Conservation (phyloP, 2,888 invertebrate species). For the Leptogaster cylindrica region DNA sequence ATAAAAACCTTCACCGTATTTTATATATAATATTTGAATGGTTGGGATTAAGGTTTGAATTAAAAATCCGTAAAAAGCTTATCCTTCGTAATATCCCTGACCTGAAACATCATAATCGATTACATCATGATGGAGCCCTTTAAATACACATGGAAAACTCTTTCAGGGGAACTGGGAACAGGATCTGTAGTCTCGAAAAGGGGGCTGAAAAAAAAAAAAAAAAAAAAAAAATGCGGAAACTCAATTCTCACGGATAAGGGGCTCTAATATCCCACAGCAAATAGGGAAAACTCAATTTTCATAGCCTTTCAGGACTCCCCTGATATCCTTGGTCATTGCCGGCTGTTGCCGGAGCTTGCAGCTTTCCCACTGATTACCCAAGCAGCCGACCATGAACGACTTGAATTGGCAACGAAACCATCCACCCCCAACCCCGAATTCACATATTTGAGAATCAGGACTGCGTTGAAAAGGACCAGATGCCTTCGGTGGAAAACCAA, state of each 20-base stretch:
- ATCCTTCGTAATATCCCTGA: too few relatives aligned
- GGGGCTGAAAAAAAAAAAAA: too few relatives aligned
- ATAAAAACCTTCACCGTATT: too few relatives aligned
- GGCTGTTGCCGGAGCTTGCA: constrained; percentile 35
- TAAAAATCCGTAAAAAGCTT: too few relatives aligned
- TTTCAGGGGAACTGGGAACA: too few relatives aligned
- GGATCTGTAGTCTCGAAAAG: too few relatives aligned
- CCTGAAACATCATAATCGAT: too few relatives aligned
- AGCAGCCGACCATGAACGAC: constrained; percentile 43
- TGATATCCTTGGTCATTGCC: neutral
- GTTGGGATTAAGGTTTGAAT: too few relatives aligned
- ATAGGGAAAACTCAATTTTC: constrained; percentile 38
- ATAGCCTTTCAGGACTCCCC: constrained; percentile 11
- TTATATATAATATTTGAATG: too few relatives aligned
- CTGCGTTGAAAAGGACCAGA: constrained; percentile 13
- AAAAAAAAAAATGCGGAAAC: constrained; percentile 19
- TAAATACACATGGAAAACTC: too few relatives aligned
- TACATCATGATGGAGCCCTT: too few relatives aligned
- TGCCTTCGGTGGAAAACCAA: constrained; percentile 5
- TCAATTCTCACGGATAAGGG: constrained; percentile 34
- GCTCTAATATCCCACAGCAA: constrained; percentile 24
- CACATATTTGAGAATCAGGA: neutral
- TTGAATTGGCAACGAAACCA: constrained; percentile 41
- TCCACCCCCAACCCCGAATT: neutral
- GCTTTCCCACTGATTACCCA: constrained; percentile 45